phyloP scores from a whole-genome alignment of 2,797 vertebrate genomes.

The Coreius guichenoti region DNA sequence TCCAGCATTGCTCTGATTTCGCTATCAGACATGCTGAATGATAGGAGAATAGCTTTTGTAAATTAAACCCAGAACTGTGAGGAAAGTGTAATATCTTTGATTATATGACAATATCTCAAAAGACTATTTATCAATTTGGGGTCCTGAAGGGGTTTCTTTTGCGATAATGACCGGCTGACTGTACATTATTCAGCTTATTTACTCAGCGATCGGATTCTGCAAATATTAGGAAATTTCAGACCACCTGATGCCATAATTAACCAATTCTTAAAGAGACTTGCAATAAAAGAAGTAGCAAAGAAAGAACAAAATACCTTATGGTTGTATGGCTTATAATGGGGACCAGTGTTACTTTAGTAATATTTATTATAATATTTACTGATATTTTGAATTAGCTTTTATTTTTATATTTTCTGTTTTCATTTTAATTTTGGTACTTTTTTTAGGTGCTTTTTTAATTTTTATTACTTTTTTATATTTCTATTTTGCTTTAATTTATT shows the following conservation, averaged over 20 bases:
- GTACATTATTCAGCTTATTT: neutral
- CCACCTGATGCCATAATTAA: neutral
- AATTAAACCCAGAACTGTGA: neutral
- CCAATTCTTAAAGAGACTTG: neutral
- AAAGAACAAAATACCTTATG: neutral
- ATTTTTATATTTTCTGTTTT: neutral
- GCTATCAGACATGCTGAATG: neutral
- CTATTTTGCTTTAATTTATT: neutral
- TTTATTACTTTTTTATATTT: neutral
- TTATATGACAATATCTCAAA: constrained; percentile 5
- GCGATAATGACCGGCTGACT: neutral
- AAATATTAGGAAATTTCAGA: neutral
- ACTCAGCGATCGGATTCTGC: neutral
- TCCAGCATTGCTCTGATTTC: neutral
- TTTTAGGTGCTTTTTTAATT: neutral
- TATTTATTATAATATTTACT: neutral
- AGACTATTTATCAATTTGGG: neutral
- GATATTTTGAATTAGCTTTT: neutral
- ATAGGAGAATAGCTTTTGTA: neutral
- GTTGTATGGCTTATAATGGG: neutral
- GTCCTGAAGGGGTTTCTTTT: neutral
- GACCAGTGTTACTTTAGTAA: neutral
- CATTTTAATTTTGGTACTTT: neutral
- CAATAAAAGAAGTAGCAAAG: neutral
- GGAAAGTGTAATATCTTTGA: neutral